Evolutionary conservation across 2,113 vertebrate species (phyloP), one percentile per base, ranked within the genome.

Genomic region (Clarias batrachus): DNA sequence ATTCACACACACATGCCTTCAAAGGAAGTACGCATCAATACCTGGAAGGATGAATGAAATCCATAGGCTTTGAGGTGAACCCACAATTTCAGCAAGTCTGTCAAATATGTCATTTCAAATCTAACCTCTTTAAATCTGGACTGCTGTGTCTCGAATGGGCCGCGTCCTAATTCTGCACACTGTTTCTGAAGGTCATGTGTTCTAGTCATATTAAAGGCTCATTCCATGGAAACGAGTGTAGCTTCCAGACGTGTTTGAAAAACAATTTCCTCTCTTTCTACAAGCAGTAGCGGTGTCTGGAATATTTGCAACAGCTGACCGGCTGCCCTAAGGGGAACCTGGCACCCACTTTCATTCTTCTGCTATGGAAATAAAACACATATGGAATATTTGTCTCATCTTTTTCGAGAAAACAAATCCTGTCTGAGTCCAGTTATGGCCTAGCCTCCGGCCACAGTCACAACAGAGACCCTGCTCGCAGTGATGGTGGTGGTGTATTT

Each of bases 251-350:
- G n/a, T 87, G 86, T 89, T 89, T 83, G 30, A 86, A 77, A 85
- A 84, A 89, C 86, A 87, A 86, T 77, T 88, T 88, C 85, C 87
- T 90, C 78, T 78, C 77, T 70, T 81, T 90, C 81, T 85, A 89
- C 83, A 65, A 90, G 88, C 76, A 62, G 79, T 86, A 90, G 86
- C 76, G 48, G 27, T 85, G 84, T 70, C 89, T 86, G 54, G 41
- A 54, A 83, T 76, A 85, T 85, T 86, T 77, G 77, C 78, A 60
- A 86, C 71, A 86, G 86, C 70, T 87, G 85, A 88, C 83, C 81
- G 60, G 84, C 87, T 85, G 85, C 85, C 85, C 85, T 57, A 66
- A 77, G 85, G 82, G 77, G 82, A 87, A 90, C 68, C 68, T 82
- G 87, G 85, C 68, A 88, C 41, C 63, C 27, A 68, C 25, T 57